Evolutionary conservation across 1,140 invertebrate genomes (phyloP), one percentile per base, ranked within the genome.

Genomic region (Melipona quadrifasciata): DNA sequence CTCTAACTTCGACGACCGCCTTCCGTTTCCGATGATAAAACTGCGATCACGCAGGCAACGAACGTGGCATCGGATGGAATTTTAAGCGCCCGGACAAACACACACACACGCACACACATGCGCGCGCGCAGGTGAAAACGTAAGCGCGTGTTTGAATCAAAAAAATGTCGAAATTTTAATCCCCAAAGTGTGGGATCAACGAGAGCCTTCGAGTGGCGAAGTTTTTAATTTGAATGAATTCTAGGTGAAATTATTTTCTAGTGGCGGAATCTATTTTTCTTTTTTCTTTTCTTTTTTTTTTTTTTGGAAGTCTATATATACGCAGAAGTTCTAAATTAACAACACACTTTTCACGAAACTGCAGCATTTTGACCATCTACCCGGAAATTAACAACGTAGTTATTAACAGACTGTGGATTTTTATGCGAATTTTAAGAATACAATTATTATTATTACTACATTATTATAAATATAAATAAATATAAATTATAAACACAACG

Each of bases 21-120:
- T 80, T 67, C 34, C 31, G 0, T 80, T 80, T 67, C 34, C 77
- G 51, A 55, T 64, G 58, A 80, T 68, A 67, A 73, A 84, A 73
- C 27, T 72, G 24, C n/a, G 6, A 73, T 51, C 47, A 39, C 8
- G 47, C n/a, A 39, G 17, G 8, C 39, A 14, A 17, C 47, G 11
- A 31, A 39, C 8, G 47, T 24, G 17, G 8, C 39, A 14, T 24
- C 47, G 11, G 31, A 57, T 58, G 12, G 6, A 16, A 14, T 58
- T 21, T 31, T n/a, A 31, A 58, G 47, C 16, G 21, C 0, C 0
- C 8, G 57, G 31, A 65, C 12, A 51, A 82, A 55, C 51, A 11
- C 4, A 19, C 4, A 27, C 14, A 55, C 31, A 11, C 4, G 19
- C 1, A 39, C 14, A 11, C 31, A 27, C 57, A 61, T 61, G 2